Evolutionary conservation across 2,113 vertebrate species (phyloP).

Genomic region (Bufo gargarizans): DNA sequence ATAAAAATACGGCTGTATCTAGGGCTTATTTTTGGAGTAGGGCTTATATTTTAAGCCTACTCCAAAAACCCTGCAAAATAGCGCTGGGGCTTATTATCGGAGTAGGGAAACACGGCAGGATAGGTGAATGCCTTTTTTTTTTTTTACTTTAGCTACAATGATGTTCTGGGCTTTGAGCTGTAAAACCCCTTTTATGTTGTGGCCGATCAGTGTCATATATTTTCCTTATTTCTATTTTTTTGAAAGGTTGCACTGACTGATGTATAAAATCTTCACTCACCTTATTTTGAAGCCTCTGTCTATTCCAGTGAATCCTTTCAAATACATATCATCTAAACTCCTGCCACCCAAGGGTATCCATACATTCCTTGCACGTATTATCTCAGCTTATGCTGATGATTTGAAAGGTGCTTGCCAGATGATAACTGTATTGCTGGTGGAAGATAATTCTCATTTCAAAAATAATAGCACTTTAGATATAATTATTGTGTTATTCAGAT

Average conservation of each 20-base stretch:
- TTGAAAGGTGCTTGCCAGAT: slow-evolving; percentile 76
- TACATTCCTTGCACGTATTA: slow-evolving; percentile 70
- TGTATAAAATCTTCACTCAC: neutral
- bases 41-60: too few species aligned
- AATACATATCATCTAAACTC: slow-evolving; percentile 68
- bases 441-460: slow-evolving; percentile 69
- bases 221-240: neutral
- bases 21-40: too few species aligned
- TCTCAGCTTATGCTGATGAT: slow-evolving; percentile 62
- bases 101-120: too few species aligned
- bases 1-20: too few species aligned
- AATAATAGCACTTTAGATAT: slow-evolving; percentile 73
- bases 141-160: too few species aligned
- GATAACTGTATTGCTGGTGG: slow-evolving; percentile 75
- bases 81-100: too few species aligned
- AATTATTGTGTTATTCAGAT: slow-evolving; percentile 74
- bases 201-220: too few species aligned
- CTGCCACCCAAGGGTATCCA: slow-evolving; percentile 64
- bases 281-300: slow-evolving; percentile 46
- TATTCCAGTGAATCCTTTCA: slow-evolving; percentile 70
- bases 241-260: neutral
- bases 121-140: too few species aligned
- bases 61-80: too few species aligned
- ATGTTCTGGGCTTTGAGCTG: too few species aligned
- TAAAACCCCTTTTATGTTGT: too few species aligned